Conservation (phyloP, 2,113 vertebrate species). For the Pavo muticus region DNA sequence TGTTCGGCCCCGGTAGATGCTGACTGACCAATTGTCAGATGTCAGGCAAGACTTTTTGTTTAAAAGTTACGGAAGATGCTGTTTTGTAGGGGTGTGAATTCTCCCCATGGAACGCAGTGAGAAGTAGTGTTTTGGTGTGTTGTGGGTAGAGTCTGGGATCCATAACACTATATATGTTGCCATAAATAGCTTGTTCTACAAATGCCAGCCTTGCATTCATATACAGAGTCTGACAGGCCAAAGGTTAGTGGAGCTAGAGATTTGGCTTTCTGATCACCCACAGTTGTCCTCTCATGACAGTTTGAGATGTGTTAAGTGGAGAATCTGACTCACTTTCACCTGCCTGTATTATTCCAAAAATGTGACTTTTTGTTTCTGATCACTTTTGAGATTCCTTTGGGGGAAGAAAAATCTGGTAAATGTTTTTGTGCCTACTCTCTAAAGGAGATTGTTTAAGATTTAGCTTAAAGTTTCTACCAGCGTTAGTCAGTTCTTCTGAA, state of each 20-base stretch:
- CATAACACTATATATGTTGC: not conserved
- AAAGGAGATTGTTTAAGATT: conserved; percentile 11
- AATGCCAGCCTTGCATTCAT: not conserved
- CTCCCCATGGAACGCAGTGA: not conserved
- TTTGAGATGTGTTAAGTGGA: not conserved
- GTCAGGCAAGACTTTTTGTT: not conserved
- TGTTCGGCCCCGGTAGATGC: conserved; percentile 16
- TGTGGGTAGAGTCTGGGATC: not conserved
- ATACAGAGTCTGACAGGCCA: not conserved
- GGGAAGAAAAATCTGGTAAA: conserved; percentile 1
- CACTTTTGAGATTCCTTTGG: not conserved
- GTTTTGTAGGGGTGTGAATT: not conserved
- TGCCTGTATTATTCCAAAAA: not conserved
- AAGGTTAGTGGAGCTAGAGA: not conserved
- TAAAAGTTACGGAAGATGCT: not conserved
- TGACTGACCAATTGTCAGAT: not conserved
- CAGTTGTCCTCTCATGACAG: not conserved
- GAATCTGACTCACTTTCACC: not conserved
- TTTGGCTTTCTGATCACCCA: not conserved
- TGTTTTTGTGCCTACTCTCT: conserved; percentile 8
- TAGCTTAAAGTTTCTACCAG: conserved; percentile 21
- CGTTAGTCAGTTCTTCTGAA: conserved; percentile 39
- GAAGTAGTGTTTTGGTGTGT: not conserved
- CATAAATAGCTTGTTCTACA: conserved; percentile 8
- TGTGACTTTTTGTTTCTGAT: not conserved